Conservation (phyloP, 2,113 vertebrate genomes). For the Ammodytes dubius region DNA sequence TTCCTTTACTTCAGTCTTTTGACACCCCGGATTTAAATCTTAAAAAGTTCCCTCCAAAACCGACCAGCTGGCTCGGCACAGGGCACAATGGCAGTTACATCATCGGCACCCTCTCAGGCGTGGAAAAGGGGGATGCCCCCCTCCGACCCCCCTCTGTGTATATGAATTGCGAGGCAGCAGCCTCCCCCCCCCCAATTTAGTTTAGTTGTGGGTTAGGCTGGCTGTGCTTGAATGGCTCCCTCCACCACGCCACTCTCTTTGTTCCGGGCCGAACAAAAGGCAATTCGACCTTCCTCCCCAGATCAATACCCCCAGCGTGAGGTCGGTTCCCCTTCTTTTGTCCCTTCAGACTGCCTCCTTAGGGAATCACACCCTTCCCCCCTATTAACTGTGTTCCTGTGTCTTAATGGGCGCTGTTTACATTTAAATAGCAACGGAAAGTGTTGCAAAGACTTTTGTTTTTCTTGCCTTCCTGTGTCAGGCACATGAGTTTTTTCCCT, state of each 20-base stretch:
- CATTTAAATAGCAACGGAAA: slow-evolving; percentile 76
- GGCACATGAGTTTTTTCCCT: neutral
- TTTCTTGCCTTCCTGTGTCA: slow-evolving; percentile 47
- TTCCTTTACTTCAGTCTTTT: slow-evolving; percentile 30
- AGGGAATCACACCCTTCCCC: slow-evolving; percentile 66
- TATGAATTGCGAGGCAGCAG: slow-evolving; percentile 63
- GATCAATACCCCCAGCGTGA: slow-evolving; percentile 79
- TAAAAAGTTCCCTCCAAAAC: slow-evolving; percentile 87
- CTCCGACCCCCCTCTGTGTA: slow-evolving; percentile 27
- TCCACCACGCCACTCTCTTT: slow-evolving; percentile 73
- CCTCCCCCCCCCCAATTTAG: slow-evolving; percentile 51
- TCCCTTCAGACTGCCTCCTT: slow-evolving; percentile 70
- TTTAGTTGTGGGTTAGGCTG: slow-evolving; percentile 64
- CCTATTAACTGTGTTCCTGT: slow-evolving; percentile 78
- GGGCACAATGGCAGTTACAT: slow-evolving; percentile 79
- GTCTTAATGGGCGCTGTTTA: slow-evolving; percentile 73
- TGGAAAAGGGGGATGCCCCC: slow-evolving; percentile 60
- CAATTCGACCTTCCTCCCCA: slow-evolving; percentile 79
- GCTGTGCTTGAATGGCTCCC: slow-evolving; percentile 68
- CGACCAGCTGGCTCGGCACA: slow-evolving; percentile 79
- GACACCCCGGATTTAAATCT: slow-evolving; percentile 73
- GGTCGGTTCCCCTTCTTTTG: slow-evolving; percentile 69
- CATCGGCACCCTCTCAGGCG: slow-evolving; percentile 66
- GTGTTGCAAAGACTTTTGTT: slow-evolving; percentile 39
- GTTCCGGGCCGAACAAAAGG: slow-evolving; percentile 83